Evolutionary conservation across 2,797 vertebrate species (phyloP), one percentile per base, ranked within the genome.

Genomic region (Tenualosa ilisha): DNA sequence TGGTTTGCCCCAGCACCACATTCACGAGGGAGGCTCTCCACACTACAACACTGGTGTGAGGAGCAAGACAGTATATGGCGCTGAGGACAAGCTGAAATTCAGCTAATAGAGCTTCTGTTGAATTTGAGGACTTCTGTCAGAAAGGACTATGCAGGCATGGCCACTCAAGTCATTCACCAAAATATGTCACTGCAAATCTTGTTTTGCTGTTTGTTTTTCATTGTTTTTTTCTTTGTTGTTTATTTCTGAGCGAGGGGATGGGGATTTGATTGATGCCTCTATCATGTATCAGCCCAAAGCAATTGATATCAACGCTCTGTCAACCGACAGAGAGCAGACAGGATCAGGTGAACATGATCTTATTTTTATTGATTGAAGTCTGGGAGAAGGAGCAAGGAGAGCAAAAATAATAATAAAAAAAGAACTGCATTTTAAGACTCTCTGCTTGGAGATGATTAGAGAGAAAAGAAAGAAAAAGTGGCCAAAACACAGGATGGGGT

Each of bases 301-400:
- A 75, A 43, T 75, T 75, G 68, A 75, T 75, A 31, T 75, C 68
- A 43, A 15, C 43, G 37, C 68, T 75, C 37, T 43, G 31, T 37
- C 26, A 72, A 72, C 65, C 37, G 65, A 72, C 26, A 31, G 68
- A 75, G 68, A 37, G 68, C 26, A 75, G 68, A 43, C 26, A 75
- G 68, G 68, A 75, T 75, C 68, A 75, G 68, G 68, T 75, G 68
- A 75, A 75, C 31, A 75, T 75, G 68, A 43, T 75, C 68, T 75
- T 40, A 75, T 75, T 75, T 75, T 40, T 75, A 75, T 75, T 75
- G 68, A 75, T 75, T 75, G 68, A 75, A 75, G 68, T 75, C 68
- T 75, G 68, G 68, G 31, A 43, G 68, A 43, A 75, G 37, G 26
- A 72, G 65, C 26, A 72, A 26, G 31, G 9, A 54, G 15, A 22